Percentiles rank a stretch among this genome's conserved stretches.
These are phyloP conservation scores for Pelodytes ibericus DNA, from an alignment of 2,797 vertebrate genomes.

Conservation along the genomic window DNA sequence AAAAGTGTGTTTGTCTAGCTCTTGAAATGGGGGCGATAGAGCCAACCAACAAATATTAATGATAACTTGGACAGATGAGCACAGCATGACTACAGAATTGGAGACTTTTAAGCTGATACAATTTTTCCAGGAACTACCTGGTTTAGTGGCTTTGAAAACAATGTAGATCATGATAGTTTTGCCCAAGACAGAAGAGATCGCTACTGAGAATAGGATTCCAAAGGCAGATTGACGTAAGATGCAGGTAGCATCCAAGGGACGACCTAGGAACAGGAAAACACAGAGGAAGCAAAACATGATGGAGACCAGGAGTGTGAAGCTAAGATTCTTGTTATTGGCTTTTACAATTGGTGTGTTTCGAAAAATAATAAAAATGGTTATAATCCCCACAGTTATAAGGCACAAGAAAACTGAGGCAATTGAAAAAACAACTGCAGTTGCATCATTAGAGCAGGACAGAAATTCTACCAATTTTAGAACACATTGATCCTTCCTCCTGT, in stretches of 20 bases:
- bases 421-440: not conserved
- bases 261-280: not conserved
- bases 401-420: not conserved
- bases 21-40: slow-evolving; percentile 25
- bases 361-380: not conserved
- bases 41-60: slow-evolving; percentile 33
- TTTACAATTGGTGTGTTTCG: not conserved
- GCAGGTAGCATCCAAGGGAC: not conserved
- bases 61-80: too few species aligned
- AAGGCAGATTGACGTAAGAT: not conserved
- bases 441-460: not conserved
- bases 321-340: slow-evolving; percentile 5
- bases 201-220: not conserved
- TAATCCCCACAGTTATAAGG: not conserved
- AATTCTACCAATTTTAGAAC: not conserved
- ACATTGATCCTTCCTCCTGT: not conserved
- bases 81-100: too few species aligned
- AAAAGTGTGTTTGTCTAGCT: slow-evolving; percentile 4
- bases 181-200: not conserved
- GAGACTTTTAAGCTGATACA: too few species aligned
- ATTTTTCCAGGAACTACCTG: not conserved
- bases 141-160: not conserved
- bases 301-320: not conserved
- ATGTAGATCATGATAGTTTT: not conserved
- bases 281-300: not conserved